These are phyloP conservation scores for Cheilosia impressa DNA, from an alignment of 2,888 invertebrate genomes.

Conservation along the genomic window DNA sequence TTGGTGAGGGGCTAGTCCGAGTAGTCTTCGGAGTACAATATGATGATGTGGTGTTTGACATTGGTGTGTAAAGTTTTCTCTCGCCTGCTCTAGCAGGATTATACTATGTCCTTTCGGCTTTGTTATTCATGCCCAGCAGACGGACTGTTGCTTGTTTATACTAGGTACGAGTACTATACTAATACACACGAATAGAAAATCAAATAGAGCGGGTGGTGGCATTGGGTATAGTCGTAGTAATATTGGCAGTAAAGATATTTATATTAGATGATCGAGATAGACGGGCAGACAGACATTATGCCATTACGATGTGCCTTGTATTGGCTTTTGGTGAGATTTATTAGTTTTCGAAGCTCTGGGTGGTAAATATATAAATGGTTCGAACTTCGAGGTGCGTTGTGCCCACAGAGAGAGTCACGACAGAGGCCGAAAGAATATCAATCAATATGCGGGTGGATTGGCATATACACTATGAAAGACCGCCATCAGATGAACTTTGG, in stretches of 20 bases:
- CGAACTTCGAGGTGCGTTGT: slow-evolving; percentile 21
- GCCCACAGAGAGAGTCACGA: not conserved
- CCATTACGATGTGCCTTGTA: slow-evolving; percentile 64
- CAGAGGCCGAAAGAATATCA: slow-evolving; percentile 40
- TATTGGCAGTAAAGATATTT: slow-evolving; percentile 64
- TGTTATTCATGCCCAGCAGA: slow-evolving; percentile 62
- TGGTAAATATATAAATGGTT: slow-evolving; percentile 48
- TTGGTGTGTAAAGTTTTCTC: slow-evolving; percentile 56
- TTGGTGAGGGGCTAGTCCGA: slow-evolving; percentile 23
- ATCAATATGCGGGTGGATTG: slow-evolving; percentile 30
- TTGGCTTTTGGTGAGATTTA: slow-evolving; percentile 75
- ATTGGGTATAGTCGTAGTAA: slow-evolving; percentile 20
- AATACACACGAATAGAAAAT: slow-evolving; percentile 38
- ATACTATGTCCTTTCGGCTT: slow-evolving; percentile 39
- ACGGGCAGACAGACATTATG: slow-evolving; percentile 52
- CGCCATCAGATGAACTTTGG: too few species aligned
- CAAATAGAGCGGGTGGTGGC: slow-evolving; percentile 18
- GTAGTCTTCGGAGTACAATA: slow-evolving; percentile 27
- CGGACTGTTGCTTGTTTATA: slow-evolving; percentile 65
- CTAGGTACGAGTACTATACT: slow-evolving; percentile 1
- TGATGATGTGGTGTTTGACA: slow-evolving; percentile 66
- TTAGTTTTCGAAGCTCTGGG: slow-evolving; percentile 66
- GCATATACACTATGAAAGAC: not conserved
- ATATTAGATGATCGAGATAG: slow-evolving; percentile 60
- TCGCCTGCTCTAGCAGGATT: slow-evolving; percentile 13